These are phyloP conservation scores for Bradysia coprophila DNA, from an alignment of 1,140 invertebrate species.

Conservation along the genomic window DNA sequence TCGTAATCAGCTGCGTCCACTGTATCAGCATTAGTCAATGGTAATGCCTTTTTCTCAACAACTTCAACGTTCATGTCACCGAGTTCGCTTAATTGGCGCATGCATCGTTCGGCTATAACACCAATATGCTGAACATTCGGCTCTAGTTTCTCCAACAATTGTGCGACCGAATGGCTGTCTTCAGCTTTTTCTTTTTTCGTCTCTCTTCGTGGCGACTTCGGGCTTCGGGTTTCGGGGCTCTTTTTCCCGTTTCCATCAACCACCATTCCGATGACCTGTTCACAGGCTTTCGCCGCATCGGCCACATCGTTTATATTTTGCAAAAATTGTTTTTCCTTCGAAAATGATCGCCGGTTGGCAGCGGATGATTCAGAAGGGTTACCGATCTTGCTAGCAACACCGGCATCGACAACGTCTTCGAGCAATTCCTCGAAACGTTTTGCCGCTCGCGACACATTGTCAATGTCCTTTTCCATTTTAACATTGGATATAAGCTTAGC, in stretches of 20 bases:
- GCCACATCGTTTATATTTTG: constrained; percentile 22
- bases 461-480: constrained; percentile 5
- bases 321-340: constrained; percentile 13
- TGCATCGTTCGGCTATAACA: constrained; percentile 19
- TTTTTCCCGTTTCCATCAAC: constrained; percentile 8
- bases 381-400: constrained; percentile 14
- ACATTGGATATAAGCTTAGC: background rate
- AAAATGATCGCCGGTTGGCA: background rate
- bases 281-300: constrained; percentile 25
- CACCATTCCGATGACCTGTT: constrained; percentile 23
- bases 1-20: constrained; percentile 13
- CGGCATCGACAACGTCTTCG: constrained; percentile 10
- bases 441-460: constrained; percentile 19
- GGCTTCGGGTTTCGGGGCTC: background rate
- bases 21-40: background rate
- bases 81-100: constrained; percentile 18
- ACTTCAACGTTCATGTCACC: background rate
- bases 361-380: constrained; percentile 7
- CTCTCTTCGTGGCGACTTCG: too few species aligned
- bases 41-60: background rate
- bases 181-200: too few species aligned
- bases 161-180: constrained; percentile 8
- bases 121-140: constrained; percentile 16
- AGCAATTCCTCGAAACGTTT: constrained; percentile 25
- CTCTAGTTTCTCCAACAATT: constrained; percentile 20